phyloP scores from a whole-genome alignment of 35 echinoderm and acorn worm species.

The Stichopus chloronotus region DNA sequence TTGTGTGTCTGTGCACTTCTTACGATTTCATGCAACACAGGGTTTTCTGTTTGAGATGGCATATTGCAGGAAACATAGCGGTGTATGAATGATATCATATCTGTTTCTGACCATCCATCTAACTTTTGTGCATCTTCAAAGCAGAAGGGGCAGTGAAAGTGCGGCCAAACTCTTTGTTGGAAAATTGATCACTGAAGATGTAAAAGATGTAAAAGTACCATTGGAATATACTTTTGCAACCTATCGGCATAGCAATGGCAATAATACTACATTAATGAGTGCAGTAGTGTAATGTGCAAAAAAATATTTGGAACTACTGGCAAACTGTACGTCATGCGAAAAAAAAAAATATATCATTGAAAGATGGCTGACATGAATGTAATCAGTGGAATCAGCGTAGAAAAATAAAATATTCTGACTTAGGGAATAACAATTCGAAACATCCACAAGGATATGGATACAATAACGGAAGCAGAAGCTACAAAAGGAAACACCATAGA shows the following conservation, averaged over 20 bases:
- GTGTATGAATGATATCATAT: conserved; percentile 64
- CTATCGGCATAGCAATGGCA: not conserved
- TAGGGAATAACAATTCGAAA: too few species aligned
- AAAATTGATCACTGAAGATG: conserved; percentile 50
- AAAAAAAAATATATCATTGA: conserved; percentile 54
- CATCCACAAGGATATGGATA: too few species aligned
- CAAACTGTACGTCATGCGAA: conserved; percentile 46
- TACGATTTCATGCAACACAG: conserved; percentile 76
- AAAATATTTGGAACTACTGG: conserved; percentile 15
- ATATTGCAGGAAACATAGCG: conserved; percentile 60
- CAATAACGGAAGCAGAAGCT: too few species aligned
- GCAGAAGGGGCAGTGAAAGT: conserved; percentile 61
- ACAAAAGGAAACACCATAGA: too few species aligned
- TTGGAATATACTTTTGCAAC: not conserved
- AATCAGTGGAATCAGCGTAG: not conserved
- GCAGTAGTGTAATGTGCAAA: not conserved
- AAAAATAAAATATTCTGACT: too few species aligned
- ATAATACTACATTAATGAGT: not conserved
- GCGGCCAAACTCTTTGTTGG: conserved; percentile 59
- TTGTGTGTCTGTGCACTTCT: conserved; percentile 64
- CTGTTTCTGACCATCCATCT: conserved; percentile 22
- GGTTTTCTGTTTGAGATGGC: conserved; percentile 59
- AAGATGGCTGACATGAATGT: not conserved
- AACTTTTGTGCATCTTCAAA: conserved; percentile 60
- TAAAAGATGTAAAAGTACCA: not conserved